phyloP scores from a whole-genome alignment of 2,888 invertebrate genomes.

The Drosophila prolongata region DNA sequence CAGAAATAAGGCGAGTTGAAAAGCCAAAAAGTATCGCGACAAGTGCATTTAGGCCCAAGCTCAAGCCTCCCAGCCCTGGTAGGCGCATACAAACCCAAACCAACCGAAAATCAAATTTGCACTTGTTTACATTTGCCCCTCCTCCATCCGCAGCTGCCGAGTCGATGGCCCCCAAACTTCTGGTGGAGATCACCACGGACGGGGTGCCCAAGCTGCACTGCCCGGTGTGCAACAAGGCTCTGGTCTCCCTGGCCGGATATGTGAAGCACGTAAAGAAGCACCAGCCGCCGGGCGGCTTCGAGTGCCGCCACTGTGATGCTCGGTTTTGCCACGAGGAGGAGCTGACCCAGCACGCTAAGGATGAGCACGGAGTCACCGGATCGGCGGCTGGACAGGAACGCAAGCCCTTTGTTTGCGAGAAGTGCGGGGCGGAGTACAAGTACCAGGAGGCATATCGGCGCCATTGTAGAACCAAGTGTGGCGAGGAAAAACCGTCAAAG shows the following conservation, averaged over 20 bases:
- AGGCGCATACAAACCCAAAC: constrained; percentile 26
- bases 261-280: constrained; percentile 84
- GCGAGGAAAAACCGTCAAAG: constrained; percentile 81
- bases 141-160: constrained; percentile 50
- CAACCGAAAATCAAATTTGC: constrained; percentile 15
- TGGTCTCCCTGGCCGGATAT: constrained; percentile 80
- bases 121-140: constrained; percentile 37
- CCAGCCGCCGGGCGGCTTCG: constrained; percentile 83
- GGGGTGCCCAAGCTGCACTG: constrained; percentile 82
- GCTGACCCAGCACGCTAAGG: constrained; percentile 72
- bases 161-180: constrained; percentile 62
- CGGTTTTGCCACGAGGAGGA: constrained; percentile 79
- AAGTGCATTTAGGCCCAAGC: constrained; percentile 6
- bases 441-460: constrained; percentile 82
- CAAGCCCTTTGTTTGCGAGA: constrained; percentile 83
- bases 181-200: constrained; percentile 83
- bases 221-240: constrained; percentile 81
- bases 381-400: constrained; percentile 81
- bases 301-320: constrained; percentile 82
- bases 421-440: constrained; percentile 84
- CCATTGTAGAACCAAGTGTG: constrained; percentile 84
- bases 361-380: constrained; percentile 80
- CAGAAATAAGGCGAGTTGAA: neutral
- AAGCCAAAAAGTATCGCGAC: neutral
- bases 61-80: constrained; percentile 16